Evolutionary conservation across 2,797 vertebrate species (phyloP), one percentile per base, ranked within the genome.

Genomic region (Botia almorhae): DNA sequence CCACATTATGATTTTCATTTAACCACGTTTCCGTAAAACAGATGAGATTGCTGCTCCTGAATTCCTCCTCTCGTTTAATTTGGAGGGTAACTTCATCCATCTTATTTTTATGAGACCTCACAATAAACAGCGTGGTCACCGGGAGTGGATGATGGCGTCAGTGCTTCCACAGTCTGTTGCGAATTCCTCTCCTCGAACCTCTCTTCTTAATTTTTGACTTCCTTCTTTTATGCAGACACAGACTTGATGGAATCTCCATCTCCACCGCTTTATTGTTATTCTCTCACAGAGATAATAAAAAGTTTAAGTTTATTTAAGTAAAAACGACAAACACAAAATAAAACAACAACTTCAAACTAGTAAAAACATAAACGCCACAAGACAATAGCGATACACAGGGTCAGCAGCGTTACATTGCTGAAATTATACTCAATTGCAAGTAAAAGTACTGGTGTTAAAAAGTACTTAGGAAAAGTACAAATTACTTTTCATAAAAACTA

Each of bases 131-230:
- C 2, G 67, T 82, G 43, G 76, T 76, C 23, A 60, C 46, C 4
- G 33, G 73, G 4, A 76, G 36, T 5, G 67, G 48, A 39, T 51
- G 60, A 29, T 29, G 23, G 46, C 60, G 39, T 36, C 58, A 29
- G 19, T 36, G 26, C 46, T 50, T 81, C 67, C 19, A 12, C 19
- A 76, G 16, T 10, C 67, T 11, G 2, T 71, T 33, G 23, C 19
- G 7, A 8, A 77, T 61, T 11, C 74, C 81, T 46, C 74, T 60
- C 56, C 81, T 82, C n/a, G 48, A 77, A 23, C 81, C 69, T 55
- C 60, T 13, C 13, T 77, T 64, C n/a, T 75, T 82, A 39, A 19
- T 65, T 7, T n/a, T 65, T 11, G 17, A 65, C 19, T 4, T 43
- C 36, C 10, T 61, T 61, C 58, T 63, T 33, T 16, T 36, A 8